Evolutionary conservation across 2,797 vertebrate species (phyloP).

Genomic region (Rhinella marina): DNA sequence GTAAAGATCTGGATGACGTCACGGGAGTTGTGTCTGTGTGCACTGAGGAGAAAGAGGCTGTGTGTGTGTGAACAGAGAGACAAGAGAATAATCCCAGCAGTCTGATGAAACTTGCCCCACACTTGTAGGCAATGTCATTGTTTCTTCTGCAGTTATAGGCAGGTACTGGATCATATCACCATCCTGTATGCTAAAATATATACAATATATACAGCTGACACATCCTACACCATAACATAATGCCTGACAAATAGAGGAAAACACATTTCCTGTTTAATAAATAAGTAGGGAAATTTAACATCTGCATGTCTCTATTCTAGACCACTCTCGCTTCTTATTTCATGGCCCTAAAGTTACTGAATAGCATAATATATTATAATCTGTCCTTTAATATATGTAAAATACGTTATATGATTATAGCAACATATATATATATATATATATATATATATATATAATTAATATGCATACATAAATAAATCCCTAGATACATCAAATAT

Average conservation of each 20-base stretch:
- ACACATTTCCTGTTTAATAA: constrained; percentile 52
- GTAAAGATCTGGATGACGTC: constrained; percentile 70
- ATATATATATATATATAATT: not conserved
- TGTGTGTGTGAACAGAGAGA: constrained; percentile 32
- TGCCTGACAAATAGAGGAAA: constrained; percentile 15
- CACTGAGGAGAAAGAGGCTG: constrained; percentile 16
- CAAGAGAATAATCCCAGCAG: constrained; percentile 36
- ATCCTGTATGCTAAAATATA: not conserved
- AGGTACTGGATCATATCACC: constrained; percentile 17
- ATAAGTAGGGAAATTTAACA: constrained; percentile 16
- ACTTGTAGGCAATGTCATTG: constrained; percentile 51
- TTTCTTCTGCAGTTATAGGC: not conserved
- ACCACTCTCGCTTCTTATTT: not conserved
- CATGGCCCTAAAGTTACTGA: not conserved
- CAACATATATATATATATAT: not conserved
- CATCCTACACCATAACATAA: not conserved
- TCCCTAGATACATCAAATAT: no score
- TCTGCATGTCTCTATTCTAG: not conserved
- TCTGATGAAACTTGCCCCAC: constrained; percentile 45
- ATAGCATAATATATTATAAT: not conserved
- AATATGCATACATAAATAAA: no score
- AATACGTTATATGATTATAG: not conserved
- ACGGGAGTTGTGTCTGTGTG: constrained; percentile 64
- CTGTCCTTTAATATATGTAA: no score
- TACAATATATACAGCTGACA: not conserved